Base-by-base conservation (phyloP, 2,888 invertebrate genomes). In the Drosophila fungiperda region DNA sequence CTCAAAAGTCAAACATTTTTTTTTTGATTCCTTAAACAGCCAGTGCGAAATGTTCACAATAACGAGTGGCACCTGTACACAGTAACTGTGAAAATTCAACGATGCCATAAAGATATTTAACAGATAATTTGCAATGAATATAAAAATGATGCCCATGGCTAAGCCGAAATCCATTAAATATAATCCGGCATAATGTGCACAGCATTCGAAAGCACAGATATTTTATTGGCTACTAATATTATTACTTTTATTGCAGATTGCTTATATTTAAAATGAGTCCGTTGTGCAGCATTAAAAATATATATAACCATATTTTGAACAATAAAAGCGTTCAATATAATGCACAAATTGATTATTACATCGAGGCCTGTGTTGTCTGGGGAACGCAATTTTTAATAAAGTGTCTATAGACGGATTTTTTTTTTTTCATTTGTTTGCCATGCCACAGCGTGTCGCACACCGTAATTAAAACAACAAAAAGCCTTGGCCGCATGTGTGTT, bases 61-160 rank as follows among this genome's bases (percentile, higher is more conserved):
- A 48, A 48, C 17, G 35, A 61, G 17, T 4, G 53, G 23, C 73
- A 73, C 76, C 73, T 76, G 76, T 35, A 32, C 52, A 52, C 26
- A 11, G 52, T 0, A 7, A 23, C 26, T 48, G 17, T 2, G 20
- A 11, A 20, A 17, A 29, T 60, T 52, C 58, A 59, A 80, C 57
- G 61, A 72, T 55, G 77, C 71, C 58, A 67, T 89, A 80, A 87
- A 89, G 75, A 62, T 74, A 68, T 73, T 87, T 70, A 69, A 71
- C 86, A 58, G 64, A 84, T 87, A 77, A 89, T 82, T 84, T 66
- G 86, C 88, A 80, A 80, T 87, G 68, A 89, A 84, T 71, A 89
- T 77, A 80, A 84, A 68, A 80, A 77, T 67, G 52, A 64, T 67
- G 64, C 72, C 48, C 67, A 20, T 29, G 38, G 60, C 64, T 36